phyloP scores from a whole-genome alignment of 1,140 invertebrate genomes.

The Neodiprion fabricii region DNA sequence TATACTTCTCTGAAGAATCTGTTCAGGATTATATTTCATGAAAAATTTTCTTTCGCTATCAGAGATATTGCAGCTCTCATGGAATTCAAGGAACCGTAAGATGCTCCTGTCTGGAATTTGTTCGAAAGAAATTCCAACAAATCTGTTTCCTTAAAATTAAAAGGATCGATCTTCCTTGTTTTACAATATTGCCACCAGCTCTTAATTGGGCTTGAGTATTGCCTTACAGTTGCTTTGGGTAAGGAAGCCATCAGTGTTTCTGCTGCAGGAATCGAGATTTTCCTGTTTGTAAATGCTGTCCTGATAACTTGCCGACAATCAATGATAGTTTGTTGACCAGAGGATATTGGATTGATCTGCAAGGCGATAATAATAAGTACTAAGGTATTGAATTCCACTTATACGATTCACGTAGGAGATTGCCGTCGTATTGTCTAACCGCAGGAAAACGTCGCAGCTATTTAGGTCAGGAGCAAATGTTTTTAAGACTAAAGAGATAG shows the following conservation, averaged over 20 bases:
- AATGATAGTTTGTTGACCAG: slow-evolving; percentile 20
- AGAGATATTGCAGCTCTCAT: too few species aligned
- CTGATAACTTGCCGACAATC: slow-evolving; percentile 26
- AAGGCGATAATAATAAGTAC: slow-evolving; percentile 1
- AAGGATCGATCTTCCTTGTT: background rate
- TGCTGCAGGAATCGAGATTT: slow-evolving; percentile 19
- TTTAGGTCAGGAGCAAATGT: slow-evolving; percentile 16
- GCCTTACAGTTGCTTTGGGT: slow-evolving; percentile 21
- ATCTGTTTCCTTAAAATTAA: background rate
- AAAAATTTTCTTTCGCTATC: too few species aligned
- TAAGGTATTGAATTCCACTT: too few species aligned
- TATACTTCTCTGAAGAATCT: too few species aligned
- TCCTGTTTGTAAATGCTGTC: slow-evolving; percentile 8
- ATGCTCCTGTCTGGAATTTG: slow-evolving; percentile 19
- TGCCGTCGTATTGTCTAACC: slow-evolving; percentile 32
- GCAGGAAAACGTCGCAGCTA: slow-evolving; percentile 25
- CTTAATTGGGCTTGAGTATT: slow-evolving; percentile 23
- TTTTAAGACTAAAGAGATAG: slow-evolving; percentile 12
- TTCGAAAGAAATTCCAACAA: slow-evolving; percentile 21
- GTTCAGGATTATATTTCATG: too few species aligned
- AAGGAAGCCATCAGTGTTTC: slow-evolving; percentile 21
- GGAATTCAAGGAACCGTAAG: too few species aligned
- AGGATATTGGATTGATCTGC: slow-evolving; percentile 12
- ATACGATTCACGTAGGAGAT: too few species aligned
- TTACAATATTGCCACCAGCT: slow-evolving; percentile 12